A percentile compares a stretch with the other conserved stretches of the same genome.
phyloP scores from a whole-genome alignment of 1,140 invertebrate genomes.

The Leptestheria dahalacensis region DNA sequence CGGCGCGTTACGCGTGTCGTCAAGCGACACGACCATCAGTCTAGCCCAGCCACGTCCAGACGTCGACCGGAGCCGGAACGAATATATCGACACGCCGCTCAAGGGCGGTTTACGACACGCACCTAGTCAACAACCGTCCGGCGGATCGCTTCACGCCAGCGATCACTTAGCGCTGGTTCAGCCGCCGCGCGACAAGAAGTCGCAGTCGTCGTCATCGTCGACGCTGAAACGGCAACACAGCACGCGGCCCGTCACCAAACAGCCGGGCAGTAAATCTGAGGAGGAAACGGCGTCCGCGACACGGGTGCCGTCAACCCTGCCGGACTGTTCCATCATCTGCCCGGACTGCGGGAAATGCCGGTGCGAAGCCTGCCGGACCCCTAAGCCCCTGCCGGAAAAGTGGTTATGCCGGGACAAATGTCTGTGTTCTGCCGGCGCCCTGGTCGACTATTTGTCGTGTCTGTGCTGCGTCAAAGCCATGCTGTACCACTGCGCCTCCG shows the following conservation, averaged over 20 bases:
- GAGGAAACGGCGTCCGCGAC: constrained; percentile 13
- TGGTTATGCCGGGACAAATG: constrained; percentile 79
- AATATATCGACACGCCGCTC: constrained; percentile 70
- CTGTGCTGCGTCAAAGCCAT: constrained; percentile 82
- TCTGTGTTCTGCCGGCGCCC: constrained; percentile 66
- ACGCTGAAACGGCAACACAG: constrained; percentile 15
- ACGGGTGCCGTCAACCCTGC: constrained; percentile 20
- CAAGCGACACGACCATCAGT: constrained; percentile 18
- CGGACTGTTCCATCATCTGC: constrained; percentile 51
- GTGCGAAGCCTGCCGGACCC: constrained; percentile 71
- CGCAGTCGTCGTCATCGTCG: background rate
- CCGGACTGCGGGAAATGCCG: constrained; percentile 66
- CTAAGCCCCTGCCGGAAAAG: constrained; percentile 59
- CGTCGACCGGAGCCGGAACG: constrained; percentile 56
- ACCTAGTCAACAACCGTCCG: constrained; percentile 18
- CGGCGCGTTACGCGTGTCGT: background rate
- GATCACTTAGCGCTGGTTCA: background rate
- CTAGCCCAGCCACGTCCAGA: constrained; percentile 57
- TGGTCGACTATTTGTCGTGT: constrained; percentile 75
- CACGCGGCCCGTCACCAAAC: constrained; percentile 19
- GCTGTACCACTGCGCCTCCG: constrained; percentile 76
- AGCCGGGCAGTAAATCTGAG: constrained; percentile 14
- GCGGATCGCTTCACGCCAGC: constrained; percentile 16
- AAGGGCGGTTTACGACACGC: constrained; percentile 24
- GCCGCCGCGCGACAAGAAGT: background rate